Evolutionary conservation across 2,888 invertebrate genomes (phyloP).

Genomic region (Callosobruchus maculatus): DNA sequence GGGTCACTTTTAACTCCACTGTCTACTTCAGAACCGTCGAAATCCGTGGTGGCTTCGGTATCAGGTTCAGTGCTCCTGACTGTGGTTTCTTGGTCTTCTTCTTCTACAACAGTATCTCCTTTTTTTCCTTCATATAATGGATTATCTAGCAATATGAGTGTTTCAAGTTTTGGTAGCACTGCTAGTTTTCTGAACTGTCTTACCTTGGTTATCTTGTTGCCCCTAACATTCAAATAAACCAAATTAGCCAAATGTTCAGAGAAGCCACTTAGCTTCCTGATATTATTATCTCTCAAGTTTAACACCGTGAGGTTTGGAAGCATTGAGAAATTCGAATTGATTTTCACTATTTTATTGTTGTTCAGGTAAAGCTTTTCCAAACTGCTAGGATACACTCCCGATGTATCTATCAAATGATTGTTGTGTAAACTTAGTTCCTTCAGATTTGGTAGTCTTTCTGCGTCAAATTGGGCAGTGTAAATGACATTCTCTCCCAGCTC

Average conservation of each 20-base stretch:
- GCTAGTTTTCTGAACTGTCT: conserved; percentile 55
- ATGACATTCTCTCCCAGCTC: conserved; percentile 52
- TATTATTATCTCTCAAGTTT: conserved; percentile 68
- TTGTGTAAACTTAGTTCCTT: conserved; percentile 56
- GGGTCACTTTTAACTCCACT: not conserved
- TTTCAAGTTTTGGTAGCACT: conserved; percentile 51
- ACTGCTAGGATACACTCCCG: conserved; percentile 50
- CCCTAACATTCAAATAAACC: conserved; percentile 56
- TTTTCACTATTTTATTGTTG: conserved; percentile 30
- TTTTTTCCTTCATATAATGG: conserved; percentile 43
- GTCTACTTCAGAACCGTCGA: conserved; percentile 9
- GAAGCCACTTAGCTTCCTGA: conserved; percentile 56
- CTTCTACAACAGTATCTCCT: conserved; percentile 24
- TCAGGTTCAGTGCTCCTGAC: not conserved
- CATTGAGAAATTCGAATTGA: conserved; percentile 53
- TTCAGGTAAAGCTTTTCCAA: conserved; percentile 69
- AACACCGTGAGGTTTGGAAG: conserved; percentile 63
- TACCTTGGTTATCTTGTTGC: conserved; percentile 53
- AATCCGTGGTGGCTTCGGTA: not conserved
- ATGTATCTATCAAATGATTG: conserved; percentile 51
- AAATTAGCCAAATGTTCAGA: conserved; percentile 47
- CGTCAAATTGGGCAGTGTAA: conserved; percentile 38
- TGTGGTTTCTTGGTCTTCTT: conserved; percentile 12
- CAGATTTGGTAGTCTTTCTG: conserved; percentile 41
- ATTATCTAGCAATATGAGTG: conserved; percentile 55